Percentiles rank a stretch among this genome's conserved stretches.
Conservation (phyloP, 2,888 invertebrate species). For the Epicampocera succincta region DNA sequence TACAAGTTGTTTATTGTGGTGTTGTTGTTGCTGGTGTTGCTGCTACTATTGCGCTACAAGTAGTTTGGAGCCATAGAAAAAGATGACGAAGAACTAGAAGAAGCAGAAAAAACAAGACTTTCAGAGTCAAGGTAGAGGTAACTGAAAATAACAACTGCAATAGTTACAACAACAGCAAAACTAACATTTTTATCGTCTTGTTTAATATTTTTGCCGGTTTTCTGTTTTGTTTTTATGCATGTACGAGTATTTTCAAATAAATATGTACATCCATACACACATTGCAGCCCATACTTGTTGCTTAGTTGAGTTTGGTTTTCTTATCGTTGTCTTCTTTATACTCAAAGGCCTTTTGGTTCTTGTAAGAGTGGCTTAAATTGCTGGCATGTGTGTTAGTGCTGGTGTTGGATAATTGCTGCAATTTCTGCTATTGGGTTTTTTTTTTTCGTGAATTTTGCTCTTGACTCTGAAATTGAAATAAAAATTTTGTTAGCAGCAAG, state of each 20-base stretch:
- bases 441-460: conserved; percentile 70
- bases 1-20: conserved; percentile 1
- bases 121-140: conserved; percentile 82
- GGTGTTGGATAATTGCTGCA: conserved; percentile 73
- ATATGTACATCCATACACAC: conserved; percentile 4
- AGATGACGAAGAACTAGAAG: conserved; percentile 5
- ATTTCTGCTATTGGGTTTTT: conserved; percentile 69
- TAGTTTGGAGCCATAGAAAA: conserved; percentile 23
- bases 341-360: conserved; percentile 5
- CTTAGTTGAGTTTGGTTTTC: conserved; percentile 48
- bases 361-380: conserved; percentile 24
- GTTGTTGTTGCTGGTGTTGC: conserved; percentile 3
- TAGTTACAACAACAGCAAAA: conserved; percentile 9
- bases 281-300: conserved; percentile 53
- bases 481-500: conserved; percentile 21
- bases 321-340: conserved; percentile 22
- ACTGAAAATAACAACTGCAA: conserved; percentile 64
- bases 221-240: conserved; percentile 51
- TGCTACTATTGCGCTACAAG: conserved; percentile 1
- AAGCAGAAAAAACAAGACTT: conserved; percentile 54
- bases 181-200: conserved; percentile 11
- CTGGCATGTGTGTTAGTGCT: conserved; percentile 39
- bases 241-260: conserved; percentile 53
- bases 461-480: conserved; percentile 74
- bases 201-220: conserved; percentile 63